Evolutionary conservation across 1,140 invertebrate genomes (phyloP).

Genomic region (Apis mellifera): DNA sequence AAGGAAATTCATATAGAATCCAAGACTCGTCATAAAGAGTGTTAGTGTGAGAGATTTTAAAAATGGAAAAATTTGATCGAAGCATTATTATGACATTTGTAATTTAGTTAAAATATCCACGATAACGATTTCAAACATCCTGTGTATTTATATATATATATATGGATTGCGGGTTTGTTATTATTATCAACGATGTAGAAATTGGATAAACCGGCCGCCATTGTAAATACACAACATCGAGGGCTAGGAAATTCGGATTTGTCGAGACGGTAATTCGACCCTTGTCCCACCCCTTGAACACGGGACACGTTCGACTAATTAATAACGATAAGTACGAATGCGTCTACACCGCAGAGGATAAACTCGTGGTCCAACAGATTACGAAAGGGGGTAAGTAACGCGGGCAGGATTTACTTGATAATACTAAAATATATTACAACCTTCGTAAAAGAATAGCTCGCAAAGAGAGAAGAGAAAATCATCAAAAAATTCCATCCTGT

Average conservation of each 20-base stretch:
- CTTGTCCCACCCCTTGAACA: slow-evolving; percentile 56
- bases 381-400: slow-evolving; percentile 52
- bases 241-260: slow-evolving; percentile 67
- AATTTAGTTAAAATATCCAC: background rate
- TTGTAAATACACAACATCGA: slow-evolving; percentile 41
- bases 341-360: slow-evolving; percentile 75
- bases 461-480: no score
- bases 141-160: background rate
- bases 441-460: slow-evolving; percentile 6
- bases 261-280: slow-evolving; percentile 65
- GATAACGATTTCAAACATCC: background rate
- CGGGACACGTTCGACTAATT: slow-evolving; percentile 69
- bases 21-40: no score
- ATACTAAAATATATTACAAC: slow-evolving; percentile 57
- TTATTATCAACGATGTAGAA: slow-evolving; percentile 39
- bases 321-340: slow-evolving; percentile 77
- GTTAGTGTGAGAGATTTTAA: no score
- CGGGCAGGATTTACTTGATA: slow-evolving; percentile 51
- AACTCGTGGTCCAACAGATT: slow-evolving; percentile 63
- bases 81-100: no score
- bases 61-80: no score
- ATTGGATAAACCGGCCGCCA: slow-evolving; percentile 50
- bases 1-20: no score
- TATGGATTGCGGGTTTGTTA: background rate
- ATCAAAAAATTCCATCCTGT: no score